phyloP scores from a whole-genome alignment of 2,113 vertebrate species.

The Prunella himalayana region DNA sequence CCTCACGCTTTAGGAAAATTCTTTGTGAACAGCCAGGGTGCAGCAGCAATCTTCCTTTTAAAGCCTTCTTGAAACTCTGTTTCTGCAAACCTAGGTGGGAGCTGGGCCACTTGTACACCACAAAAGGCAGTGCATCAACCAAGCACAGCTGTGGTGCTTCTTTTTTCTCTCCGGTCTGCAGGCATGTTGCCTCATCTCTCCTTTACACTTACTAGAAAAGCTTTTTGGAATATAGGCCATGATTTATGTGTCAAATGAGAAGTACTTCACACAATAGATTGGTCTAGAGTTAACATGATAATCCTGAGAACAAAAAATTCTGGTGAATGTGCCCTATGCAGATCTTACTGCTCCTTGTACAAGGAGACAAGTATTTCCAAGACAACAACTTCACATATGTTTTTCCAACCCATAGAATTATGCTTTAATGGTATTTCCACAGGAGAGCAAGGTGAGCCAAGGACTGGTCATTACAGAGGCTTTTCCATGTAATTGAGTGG shows the following conservation, averaged over 20 bases:
- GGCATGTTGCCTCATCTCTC: not conserved
- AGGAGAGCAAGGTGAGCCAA: slow-evolving; percentile 29
- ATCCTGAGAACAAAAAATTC: not conserved
- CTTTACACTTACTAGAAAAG: not conserved
- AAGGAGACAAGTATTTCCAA: not conserved
- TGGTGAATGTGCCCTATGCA: not conserved
- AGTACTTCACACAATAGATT: not conserved
- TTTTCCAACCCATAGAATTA: not conserved
- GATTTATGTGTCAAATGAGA: not conserved
- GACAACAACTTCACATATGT: not conserved
- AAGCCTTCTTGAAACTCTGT: not conserved
- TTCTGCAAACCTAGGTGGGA: not conserved
- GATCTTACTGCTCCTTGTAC: not conserved
- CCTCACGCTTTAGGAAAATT: not conserved
- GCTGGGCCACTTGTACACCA: not conserved
- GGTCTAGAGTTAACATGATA: not conserved
- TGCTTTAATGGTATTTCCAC: slow-evolving; percentile 28
- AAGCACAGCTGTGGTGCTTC: not conserved
- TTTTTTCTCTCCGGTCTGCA: not conserved
- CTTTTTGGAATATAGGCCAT: not conserved
- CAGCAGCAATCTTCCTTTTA: not conserved
- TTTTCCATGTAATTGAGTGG: slow-evolving; percentile 24
- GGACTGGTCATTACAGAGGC: not conserved
- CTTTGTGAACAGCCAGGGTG: not conserved
- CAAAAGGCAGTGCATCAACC: not conserved